Conservation (phyloP, 2,888 invertebrate species). For the Cephus pygmeus region DNA sequence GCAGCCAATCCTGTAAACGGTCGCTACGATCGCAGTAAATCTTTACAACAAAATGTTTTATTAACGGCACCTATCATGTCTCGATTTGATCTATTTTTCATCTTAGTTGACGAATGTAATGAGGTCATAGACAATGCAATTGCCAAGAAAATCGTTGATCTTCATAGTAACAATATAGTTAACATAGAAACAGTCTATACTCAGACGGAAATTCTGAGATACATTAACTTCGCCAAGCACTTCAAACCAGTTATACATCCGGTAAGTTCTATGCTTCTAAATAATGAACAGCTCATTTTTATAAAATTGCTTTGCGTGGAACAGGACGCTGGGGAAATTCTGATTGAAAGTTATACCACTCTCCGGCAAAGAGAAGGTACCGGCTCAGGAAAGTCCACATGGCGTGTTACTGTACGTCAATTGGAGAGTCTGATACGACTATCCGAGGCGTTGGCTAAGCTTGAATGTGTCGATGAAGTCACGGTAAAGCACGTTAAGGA, state of each 20-base stretch:
- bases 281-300: not conserved
- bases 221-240: conserved; percentile 95
- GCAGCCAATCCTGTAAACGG: conserved; percentile 99
- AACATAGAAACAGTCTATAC: conserved; percentile 84
- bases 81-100: conserved; percentile 97
- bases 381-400: conserved; percentile 78
- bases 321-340: conserved; percentile 81
- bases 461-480: conserved; percentile 94
- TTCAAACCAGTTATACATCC: conserved; percentile 90
- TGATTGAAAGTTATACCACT: conserved; percentile 90
- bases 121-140: conserved; percentile 97
- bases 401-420: conserved; percentile 98
- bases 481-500: conserved; percentile 90
- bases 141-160: conserved; percentile 93
- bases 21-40: conserved; percentile 93
- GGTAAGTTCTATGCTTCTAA: conserved; percentile 65
- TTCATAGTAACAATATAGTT: conserved; percentile 89
- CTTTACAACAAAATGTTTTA: conserved; percentile 93
- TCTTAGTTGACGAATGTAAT: conserved; percentile 96
- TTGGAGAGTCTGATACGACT: conserved; percentile 95
- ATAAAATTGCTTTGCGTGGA: conserved; percentile 13
- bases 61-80: conserved; percentile 98
- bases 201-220: conserved; percentile 90
- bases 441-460: conserved; percentile 95
- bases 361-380: conserved; percentile 87